Base-by-base conservation (phyloP, 2,113 vertebrate genomes). In the Naja naja region DNA sequence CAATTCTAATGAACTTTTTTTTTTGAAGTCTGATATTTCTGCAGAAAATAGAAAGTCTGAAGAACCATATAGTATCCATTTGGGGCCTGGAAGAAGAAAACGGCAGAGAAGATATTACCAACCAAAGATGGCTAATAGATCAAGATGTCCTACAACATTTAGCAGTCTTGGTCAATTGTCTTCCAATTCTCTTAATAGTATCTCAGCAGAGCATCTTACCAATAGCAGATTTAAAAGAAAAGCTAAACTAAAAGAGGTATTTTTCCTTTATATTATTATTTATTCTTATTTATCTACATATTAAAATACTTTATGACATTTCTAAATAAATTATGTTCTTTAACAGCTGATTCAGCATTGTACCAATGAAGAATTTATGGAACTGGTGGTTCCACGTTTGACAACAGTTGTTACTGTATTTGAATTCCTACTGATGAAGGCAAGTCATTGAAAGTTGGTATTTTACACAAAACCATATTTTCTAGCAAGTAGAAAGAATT, bases 401-500 rank as follows among this genome's bases (percentile, higher is more conserved):
- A 98, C 98, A 47, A 98, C 98, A 94, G 97, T 98, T 12, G 96
- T 99, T 95, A 99, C 98, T 12, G 97, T 99, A 4, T 99, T 98
- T 97, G 99, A 99, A 92, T 98, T 99, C 95, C 98, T 99, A 49
- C 96, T 99, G 94, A 98, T 98, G 95, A 99, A 99, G 99, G 99
- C 99, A 91, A 96, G 97, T 10, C 56, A 30, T 20, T 91, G 25
- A 45, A 91, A 86, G 18, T 25, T 47, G 1, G 1, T 55, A 85
- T 74, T 49, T 60, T 60, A 47, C 30, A 54, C 14, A 54, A 88
- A 87, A 53, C 30, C 27, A 30, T 52, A 52, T 52, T 87, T 87
- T 49, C 2, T 49, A 49, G 22, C 14, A 91, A 58, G 18, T 58
- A 43, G 34, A 7, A 81, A 43, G 7, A 81, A 9, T 22, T 43